Base-by-base conservation (phyloP, 1,140 invertebrate genomes). In the Pygmarrhopalites habei region DNA sequence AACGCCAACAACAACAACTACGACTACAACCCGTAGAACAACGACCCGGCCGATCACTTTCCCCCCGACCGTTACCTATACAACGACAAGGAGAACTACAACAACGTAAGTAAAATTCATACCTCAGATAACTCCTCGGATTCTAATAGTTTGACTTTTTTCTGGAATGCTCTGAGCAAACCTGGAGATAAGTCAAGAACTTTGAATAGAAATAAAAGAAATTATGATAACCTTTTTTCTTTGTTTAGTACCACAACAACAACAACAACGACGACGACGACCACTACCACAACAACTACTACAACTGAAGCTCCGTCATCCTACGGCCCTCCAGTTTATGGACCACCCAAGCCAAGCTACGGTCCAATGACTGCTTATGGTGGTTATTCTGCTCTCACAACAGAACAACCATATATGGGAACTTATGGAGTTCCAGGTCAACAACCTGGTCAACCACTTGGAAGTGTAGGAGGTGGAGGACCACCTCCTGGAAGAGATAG, bases 401-500 rank as follows among this genome's bases (percentile, higher is more conserved):
- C 44, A 47, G 44, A n/a, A n/a, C 23, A 19, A n/a, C n/a, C 17
- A 47, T 10, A 14, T 29, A 23, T 26, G 23, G 7, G 5, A 26
- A 28, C 35, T 26, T 56, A 56, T 41, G 53, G 53, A 4, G 53
- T 56, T 12, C 53, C 53, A 12, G 53, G 53, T 17, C 53, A 56
- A 15, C 5, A 10, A 21, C 5, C 53, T 3, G 53, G 53, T 14
- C 19, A 56, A 23, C 53, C 53, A 2, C 53, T 56, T 25, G 53
- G 25, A n/a, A n/a, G n/a, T n/a, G n/a, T n/a, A n/a, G n/a, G n/a
- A n/a, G n/a, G n/a, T n/a, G n/a, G n/a, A n/a, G n/a, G n/a, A n/a
- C n/a, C n/a, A n/a, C n/a, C n/a, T n/a, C n/a, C n/a, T n/a, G n/a
- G n/a, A n/a, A n/a, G n/a, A n/a, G n/a, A n/a, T n/a, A n/a, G n/a